phyloP scores from a whole-genome alignment of 2,797 vertebrate genomes.

The Bufotes viridis region DNA sequence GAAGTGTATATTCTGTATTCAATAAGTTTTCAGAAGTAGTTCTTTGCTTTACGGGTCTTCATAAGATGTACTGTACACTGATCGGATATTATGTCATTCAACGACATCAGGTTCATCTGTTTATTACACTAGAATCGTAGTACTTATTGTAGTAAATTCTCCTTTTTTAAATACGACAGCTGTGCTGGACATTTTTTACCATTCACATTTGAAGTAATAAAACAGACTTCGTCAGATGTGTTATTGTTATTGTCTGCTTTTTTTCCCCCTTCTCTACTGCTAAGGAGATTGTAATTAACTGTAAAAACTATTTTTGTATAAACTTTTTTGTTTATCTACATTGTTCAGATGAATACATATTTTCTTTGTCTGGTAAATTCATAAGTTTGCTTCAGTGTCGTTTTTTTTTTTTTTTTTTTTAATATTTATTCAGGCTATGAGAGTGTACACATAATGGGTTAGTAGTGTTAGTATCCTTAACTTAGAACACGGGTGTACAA shows the following conservation, averaged over 20 bases:
- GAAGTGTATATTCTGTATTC: slow-evolving; percentile 75
- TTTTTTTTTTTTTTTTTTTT: not conserved
- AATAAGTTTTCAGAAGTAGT: slow-evolving; percentile 80
- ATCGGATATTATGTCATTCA: slow-evolving; percentile 82
- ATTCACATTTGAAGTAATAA: slow-evolving; percentile 90
- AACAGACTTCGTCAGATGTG: slow-evolving; percentile 81
- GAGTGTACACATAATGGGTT: no score
- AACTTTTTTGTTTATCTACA: slow-evolving; percentile 23
- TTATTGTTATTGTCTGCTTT: slow-evolving; percentile 74
- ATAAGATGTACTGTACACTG: slow-evolving; percentile 89
- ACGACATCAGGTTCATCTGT: slow-evolving; percentile 81
- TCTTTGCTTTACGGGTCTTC: slow-evolving; percentile 90
- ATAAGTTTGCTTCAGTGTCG: slow-evolving; percentile 9
- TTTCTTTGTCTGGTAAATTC: slow-evolving; percentile 9
- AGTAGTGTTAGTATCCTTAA: no score
- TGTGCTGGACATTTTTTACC: slow-evolving; percentile 91
- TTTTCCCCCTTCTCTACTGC: slow-evolving; percentile 52
- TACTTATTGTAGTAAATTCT: slow-evolving; percentile 82
- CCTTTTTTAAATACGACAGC: slow-evolving; percentile 89
- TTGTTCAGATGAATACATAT: slow-evolving; percentile 28
- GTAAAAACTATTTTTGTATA: slow-evolving; percentile 47
- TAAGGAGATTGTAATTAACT: slow-evolving; percentile 52
- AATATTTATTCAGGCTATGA: no score
- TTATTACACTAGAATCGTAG: slow-evolving; percentile 83
- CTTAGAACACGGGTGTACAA: no score